Evolutionary conservation across 2,797 vertebrate genomes (phyloP).

Genomic region (Limosa lapponica): DNA sequence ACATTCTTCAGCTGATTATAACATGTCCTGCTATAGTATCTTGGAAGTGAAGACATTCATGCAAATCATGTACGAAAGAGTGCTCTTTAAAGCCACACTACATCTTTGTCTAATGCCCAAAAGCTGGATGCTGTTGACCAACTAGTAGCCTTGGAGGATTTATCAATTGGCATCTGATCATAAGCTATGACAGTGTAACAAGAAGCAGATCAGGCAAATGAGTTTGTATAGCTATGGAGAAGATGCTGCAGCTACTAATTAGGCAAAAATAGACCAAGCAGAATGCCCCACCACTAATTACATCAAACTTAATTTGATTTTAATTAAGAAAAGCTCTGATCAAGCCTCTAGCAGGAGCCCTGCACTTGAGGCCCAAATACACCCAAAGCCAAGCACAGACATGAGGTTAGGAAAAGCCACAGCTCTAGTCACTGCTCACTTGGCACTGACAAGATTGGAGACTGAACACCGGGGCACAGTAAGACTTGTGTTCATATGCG

Average conservation of each 20-base stretch:
- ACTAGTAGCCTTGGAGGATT: neutral
- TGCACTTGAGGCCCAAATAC: neutral
- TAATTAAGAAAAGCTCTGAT: conserved; percentile 28
- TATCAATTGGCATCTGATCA: neutral
- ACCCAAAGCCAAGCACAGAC: neutral
- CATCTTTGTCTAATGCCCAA: neutral
- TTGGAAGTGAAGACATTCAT: neutral
- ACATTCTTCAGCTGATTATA: neutral
- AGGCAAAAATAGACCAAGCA: conserved; percentile 13
- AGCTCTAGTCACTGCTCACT: neutral
- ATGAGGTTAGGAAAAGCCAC: neutral
- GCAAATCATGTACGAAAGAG: neutral
- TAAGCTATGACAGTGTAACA: neutral
- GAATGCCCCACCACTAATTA: conserved; percentile 8
- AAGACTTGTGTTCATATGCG: neutral
- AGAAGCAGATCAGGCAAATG: neutral
- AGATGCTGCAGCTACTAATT: conserved; percentile 1
- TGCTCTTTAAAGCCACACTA: neutral
- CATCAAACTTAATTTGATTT: conserved; percentile 6
- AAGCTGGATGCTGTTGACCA: neutral
- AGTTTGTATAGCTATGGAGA: conserved; percentile 4
- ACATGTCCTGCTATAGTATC: neutral
- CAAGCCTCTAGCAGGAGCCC: neutral
- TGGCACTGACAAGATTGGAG: neutral
- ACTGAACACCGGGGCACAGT: neutral